Conservation (phyloP, 2,888 invertebrate genomes). For the Ptilodon capucinus region DNA sequence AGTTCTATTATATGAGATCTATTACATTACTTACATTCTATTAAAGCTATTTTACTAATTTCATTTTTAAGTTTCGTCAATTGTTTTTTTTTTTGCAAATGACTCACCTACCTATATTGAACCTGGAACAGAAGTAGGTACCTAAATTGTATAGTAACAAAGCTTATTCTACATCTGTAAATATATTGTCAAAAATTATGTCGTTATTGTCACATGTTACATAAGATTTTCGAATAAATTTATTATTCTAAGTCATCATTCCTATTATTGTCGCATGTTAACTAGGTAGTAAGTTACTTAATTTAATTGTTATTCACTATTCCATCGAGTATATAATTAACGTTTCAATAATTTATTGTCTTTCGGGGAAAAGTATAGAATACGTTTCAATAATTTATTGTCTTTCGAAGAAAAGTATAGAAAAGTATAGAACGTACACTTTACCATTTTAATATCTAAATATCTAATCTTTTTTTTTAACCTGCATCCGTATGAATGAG, state of each 20-base stretch:
- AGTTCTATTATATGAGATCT: conserved; percentile 27
- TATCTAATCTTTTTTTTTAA: conserved; percentile 29
- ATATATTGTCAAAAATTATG: conserved; percentile 52
- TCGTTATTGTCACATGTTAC: conserved; percentile 20
- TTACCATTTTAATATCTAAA: conserved; percentile 19
- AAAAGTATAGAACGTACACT: too few species aligned
- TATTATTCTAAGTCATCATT: not conserved
- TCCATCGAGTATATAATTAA: conserved; percentile 15
- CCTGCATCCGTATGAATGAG: conserved; percentile 39
- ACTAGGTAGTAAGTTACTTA: too few species aligned
- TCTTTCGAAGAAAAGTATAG: conserved; percentile 30
- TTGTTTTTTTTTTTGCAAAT: conserved; percentile 11
- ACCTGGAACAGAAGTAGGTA: conserved; percentile 15
- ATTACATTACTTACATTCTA: conserved; percentile 63
- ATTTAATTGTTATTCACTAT: conserved; percentile 16
- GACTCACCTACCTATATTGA: conserved; percentile 15
- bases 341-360: conserved; percentile 24
- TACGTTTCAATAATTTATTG: conserved; percentile 18
- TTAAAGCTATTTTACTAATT: conserved; percentile 78
- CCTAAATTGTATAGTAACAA: conserved; percentile 33
- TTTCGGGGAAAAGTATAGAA: conserved; percentile 17
- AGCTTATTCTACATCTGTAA: conserved; percentile 39
- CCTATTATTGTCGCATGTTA: conserved; percentile 9
- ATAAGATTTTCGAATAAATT: not conserved
- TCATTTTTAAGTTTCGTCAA: conserved; percentile 33